A percentile compares a stretch with the other conserved stretches of the same genome.
Evolutionary conservation across 2,113 vertebrate genomes (phyloP).

Genomic region (Nicator chloris): DNA sequence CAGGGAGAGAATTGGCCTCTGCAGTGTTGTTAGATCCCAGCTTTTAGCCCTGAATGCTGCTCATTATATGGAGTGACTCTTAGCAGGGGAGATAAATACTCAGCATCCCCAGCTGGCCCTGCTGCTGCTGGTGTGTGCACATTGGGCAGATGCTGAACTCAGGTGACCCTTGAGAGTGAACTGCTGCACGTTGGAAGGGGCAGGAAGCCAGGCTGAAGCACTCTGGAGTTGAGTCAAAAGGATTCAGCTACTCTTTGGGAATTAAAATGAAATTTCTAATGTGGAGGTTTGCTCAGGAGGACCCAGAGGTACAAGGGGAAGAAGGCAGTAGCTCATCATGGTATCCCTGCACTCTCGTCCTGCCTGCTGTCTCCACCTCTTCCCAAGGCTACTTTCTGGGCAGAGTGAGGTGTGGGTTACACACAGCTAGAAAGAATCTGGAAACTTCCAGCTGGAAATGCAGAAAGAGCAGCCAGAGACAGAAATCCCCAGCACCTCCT

Average conservation of each 20-base stretch:
- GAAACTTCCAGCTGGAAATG: neutral
- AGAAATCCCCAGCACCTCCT: neutral
- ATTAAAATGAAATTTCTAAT: neutral
- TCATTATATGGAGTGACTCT: neutral
- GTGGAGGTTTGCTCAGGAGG: neutral
- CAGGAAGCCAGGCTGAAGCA: neutral
- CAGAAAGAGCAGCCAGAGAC: neutral
- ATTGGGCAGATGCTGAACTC: neutral
- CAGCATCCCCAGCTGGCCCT: neutral
- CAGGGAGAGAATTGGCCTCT: neutral
- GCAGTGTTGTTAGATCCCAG: neutral
- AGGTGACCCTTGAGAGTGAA: neutral
- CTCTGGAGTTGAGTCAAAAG: neutral
- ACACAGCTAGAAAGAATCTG: neutral
- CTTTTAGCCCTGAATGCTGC: neutral
- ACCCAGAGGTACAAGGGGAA: neutral
- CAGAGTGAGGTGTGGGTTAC: neutral
- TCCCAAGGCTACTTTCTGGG: neutral
- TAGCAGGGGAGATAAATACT: neutral
- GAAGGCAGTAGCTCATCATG: neutral
- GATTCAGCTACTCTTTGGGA: neutral
- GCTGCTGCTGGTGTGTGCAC: neutral
- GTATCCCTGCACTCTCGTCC: neutral
- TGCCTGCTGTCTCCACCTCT: neutral
- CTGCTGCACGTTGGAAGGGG: neutral